Percentiles rank a stretch among this genome's conserved stretches.
phyloP scores from a whole-genome alignment of 2,888 invertebrate species.

The Amblyjoppa fuscipennis region DNA sequence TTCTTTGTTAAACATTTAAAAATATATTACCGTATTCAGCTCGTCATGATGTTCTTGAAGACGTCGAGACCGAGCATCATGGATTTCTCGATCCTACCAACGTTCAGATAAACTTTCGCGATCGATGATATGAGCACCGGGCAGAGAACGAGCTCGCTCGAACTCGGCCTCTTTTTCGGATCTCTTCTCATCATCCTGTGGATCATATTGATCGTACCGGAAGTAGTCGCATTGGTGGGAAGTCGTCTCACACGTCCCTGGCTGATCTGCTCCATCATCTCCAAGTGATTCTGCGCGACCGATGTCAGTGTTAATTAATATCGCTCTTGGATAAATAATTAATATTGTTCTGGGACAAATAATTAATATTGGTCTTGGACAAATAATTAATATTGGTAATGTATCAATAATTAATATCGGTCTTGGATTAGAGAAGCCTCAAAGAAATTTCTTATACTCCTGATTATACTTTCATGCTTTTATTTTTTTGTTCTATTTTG shows the following conservation, averaged over 20 bases:
- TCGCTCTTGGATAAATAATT: not conserved
- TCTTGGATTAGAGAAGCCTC: not conserved
- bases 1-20: not conserved
- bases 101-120: conserved; percentile 61
- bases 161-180: conserved; percentile 75
- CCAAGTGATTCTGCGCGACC: conserved; percentile 52
- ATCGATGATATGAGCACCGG: conserved; percentile 69
- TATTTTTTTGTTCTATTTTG: not conserved
- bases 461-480: not conserved
- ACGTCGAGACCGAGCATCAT: conserved; percentile 60
- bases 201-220: conserved; percentile 74
- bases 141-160: conserved; percentile 77
- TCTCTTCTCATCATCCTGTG: conserved; percentile 80
- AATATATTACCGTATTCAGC: not conserved
- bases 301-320: not conserved
- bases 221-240: conserved; percentile 59
- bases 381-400: too few relatives aligned
- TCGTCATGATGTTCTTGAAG: conserved; percentile 33
- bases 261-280: conserved; percentile 64
- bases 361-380: not conserved
- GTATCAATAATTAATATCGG: not conserved
- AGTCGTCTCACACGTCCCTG: conserved; percentile 52
- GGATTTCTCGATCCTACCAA: conserved; percentile 60
- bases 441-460: not conserved
- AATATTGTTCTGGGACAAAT: too few relatives aligned